phyloP scores from a whole-genome alignment of 2,888 invertebrate genomes.

The Tubulanus polymorphus region DNA sequence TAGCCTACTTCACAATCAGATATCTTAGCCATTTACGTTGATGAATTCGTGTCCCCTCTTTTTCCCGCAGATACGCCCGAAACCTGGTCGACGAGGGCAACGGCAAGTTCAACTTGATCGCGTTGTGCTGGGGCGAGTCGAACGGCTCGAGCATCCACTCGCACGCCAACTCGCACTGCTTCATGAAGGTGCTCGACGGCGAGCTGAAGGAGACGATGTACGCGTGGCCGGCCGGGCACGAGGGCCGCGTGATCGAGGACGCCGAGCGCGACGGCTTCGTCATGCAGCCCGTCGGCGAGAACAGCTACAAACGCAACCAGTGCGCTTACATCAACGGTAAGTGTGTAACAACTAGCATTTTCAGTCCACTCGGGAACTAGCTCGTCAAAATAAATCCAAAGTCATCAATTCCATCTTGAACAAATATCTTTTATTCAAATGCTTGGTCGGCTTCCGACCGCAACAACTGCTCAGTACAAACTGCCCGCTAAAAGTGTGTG shows the following conservation, averaged over 20 bases:
- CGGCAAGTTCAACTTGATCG: slow-evolving; percentile 94
- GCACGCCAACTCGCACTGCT: slow-evolving; percentile 93
- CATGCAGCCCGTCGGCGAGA: slow-evolving; percentile 66
- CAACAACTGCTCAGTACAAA: too few relatives aligned
- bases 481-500: too few relatives aligned
- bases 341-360: too few relatives aligned
- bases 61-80: slow-evolving; percentile 79
- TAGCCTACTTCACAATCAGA: too few relatives aligned
- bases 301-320: slow-evolving; percentile 67
- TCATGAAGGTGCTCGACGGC: slow-evolving; percentile 84
- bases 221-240: slow-evolving; percentile 68
- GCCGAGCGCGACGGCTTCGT: slow-evolving; percentile 44
- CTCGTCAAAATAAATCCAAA: too few relatives aligned
- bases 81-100: slow-evolving; percentile 95
- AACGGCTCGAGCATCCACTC: slow-evolving; percentile 94
- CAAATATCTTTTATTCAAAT: too few relatives aligned
- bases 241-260: slow-evolving; percentile 47
- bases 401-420: too few relatives aligned
- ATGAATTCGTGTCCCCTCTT: too few relatives aligned
- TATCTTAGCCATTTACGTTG: too few relatives aligned
- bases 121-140: slow-evolving; percentile 97
- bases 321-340: slow-evolving; percentile 95
- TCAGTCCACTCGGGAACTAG: too few relatives aligned
- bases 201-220: slow-evolving; percentile 77
- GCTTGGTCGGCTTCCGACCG: too few relatives aligned